Conservation (phyloP, 2,888 invertebrate genomes). For the Hoplodrina ambigua region DNA sequence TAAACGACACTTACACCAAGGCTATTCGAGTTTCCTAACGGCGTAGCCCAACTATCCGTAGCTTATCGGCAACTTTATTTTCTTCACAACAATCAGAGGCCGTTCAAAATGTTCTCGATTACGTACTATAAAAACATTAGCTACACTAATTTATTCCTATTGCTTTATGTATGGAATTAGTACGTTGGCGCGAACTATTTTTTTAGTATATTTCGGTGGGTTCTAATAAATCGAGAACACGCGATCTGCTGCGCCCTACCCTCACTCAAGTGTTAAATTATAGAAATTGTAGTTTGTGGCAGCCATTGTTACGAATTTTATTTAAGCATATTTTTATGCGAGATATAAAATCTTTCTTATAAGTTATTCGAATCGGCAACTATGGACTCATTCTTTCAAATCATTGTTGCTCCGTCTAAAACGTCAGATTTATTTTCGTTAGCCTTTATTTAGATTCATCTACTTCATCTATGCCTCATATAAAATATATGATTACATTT, state of each 20-base stretch:
- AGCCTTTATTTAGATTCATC: constrained; percentile 15
- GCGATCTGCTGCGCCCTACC: constrained; percentile 54
- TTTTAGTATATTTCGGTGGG: constrained; percentile 67
- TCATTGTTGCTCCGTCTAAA: constrained; percentile 17
- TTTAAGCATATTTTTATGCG: constrained; percentile 48
- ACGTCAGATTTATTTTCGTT: constrained; percentile 35
- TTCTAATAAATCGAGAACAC: constrained; percentile 69
- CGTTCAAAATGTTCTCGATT: constrained; percentile 64
- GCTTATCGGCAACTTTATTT: constrained; percentile 62
- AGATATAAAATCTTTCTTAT: constrained; percentile 12
- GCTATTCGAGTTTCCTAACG: constrained; percentile 55
- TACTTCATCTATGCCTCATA: constrained; percentile 15
- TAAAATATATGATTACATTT: constrained; percentile 31
- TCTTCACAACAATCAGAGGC: constrained; percentile 58
- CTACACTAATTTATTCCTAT: constrained; percentile 72
- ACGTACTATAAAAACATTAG: constrained; percentile 72
- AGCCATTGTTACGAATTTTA: constrained; percentile 53
- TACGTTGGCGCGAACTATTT: constrained; percentile 65
- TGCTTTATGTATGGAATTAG: constrained; percentile 72
- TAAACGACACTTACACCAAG: constrained; percentile 53
- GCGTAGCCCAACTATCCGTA: constrained; percentile 52
- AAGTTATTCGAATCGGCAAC: constrained; percentile 18
- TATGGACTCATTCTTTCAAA: constrained; percentile 9
- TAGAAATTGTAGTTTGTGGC: constrained; percentile 54
- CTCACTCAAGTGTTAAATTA: constrained; percentile 49